These are phyloP conservation scores for Cochlearius cochlearius DNA, from an alignment of 2,113 vertebrate genomes.

Conservation along the genomic window DNA sequence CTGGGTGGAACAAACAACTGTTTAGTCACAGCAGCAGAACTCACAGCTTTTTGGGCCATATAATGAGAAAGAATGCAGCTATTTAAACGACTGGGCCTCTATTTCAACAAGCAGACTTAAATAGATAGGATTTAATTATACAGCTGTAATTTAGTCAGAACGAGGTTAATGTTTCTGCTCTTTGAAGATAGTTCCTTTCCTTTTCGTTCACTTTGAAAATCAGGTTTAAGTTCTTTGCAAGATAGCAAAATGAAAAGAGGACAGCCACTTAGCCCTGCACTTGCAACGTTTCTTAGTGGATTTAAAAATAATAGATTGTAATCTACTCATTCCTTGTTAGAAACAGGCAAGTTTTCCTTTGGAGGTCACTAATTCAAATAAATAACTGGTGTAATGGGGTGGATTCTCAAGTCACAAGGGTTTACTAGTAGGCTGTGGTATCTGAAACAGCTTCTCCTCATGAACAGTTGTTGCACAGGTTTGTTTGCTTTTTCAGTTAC, in stretches of 20 bases:
- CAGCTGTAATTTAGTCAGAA: neutral
- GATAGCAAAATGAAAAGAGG: neutral
- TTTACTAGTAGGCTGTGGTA: neutral
- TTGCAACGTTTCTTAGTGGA: neutral
- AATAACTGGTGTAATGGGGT: neutral
- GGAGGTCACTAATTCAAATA: neutral
- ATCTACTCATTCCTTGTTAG: neutral
- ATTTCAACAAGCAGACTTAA: neutral
- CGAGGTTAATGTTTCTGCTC: neutral
- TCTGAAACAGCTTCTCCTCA: neutral
- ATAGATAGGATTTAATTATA: neutral
- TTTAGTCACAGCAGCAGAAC: neutral
- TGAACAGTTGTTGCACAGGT: neutral
- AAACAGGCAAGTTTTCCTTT: neutral
- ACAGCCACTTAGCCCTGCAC: accelerated
- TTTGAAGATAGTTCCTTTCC: neutral
- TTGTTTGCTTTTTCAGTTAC: neutral
- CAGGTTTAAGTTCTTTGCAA: neutral
- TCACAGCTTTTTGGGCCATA: neutral
- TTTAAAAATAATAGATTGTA: neutral
- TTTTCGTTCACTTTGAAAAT: neutral
- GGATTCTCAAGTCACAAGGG: neutral
- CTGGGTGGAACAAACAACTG: neutral
- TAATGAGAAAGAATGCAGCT: neutral
- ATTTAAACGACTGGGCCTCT: neutral